Percentiles rank a stretch among this genome's conserved stretches.
These are phyloP conservation scores for Nemopilema nomurai DNA, from an alignment of 30 jellyfish, hydroid and myxozoan species.

Conservation along the genomic window DNA sequence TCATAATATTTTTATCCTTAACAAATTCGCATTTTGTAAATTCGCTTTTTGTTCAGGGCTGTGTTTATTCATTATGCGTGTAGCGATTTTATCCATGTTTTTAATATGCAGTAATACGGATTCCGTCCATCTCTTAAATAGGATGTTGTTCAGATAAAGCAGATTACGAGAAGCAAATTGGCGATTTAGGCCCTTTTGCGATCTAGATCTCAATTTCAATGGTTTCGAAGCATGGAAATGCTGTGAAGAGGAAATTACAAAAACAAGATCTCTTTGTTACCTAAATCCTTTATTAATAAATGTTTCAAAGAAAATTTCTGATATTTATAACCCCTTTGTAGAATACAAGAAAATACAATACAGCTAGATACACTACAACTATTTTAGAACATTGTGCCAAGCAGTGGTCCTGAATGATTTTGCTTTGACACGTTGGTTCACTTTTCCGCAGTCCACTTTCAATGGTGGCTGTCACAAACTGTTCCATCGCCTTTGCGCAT, in stretches of 20 bases:
- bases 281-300: neutral
- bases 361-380: too few species aligned
- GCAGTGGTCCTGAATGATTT: too few species aligned
- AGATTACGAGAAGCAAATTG: neutral
- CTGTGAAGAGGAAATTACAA: neutral
- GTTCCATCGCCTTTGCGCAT: neutral
- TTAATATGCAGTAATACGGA: neutral
- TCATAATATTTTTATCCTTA: neutral
- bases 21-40: neutral
- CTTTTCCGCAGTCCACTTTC: too few species aligned
- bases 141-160: neutral
- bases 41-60: neutral
- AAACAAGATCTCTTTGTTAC: neutral
- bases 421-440: too few species aligned
- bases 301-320: neutral
- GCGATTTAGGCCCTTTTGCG: neutral
- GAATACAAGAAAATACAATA: too few species aligned
- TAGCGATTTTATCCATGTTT: neutral
- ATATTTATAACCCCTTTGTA: neutral
- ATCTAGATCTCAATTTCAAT: neutral
- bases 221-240: neutral
- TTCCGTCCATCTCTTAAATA: neutral
- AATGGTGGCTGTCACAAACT: neutral
- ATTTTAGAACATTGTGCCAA: too few species aligned
- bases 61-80: neutral